A percentile compares a stretch with the other conserved stretches of the same genome.
Conservation (phyloP, 2,113 vertebrate genomes). For the Chaetodon auriga region DNA sequence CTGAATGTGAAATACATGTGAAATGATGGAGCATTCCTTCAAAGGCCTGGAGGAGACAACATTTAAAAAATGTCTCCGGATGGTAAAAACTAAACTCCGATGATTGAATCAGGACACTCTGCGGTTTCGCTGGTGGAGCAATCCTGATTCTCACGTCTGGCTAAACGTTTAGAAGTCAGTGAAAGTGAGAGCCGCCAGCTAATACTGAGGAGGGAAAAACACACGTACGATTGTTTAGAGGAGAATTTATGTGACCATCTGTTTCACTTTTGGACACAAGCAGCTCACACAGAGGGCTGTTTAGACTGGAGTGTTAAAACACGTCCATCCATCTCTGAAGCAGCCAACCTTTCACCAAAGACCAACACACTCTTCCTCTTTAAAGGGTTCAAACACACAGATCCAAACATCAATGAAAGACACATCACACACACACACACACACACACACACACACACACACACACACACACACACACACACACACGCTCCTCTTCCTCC, state of each 20-base stretch:
- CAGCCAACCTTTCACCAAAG: slow-evolving; percentile 36
- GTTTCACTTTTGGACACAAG: not conserved
- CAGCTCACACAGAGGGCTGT: not conserved
- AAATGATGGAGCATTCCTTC: too few relatives aligned
- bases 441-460: slow-evolving; percentile 55
- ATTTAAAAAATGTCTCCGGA: too few relatives aligned
- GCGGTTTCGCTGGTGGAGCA: not conserved
- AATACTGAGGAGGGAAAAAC: not conserved
- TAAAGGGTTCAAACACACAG: slow-evolving; percentile 71
- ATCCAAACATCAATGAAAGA: slow-evolving; percentile 69
- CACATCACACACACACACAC: slow-evolving; percentile 38
- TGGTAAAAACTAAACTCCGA: not conserved
- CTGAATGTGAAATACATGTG: too few relatives aligned
- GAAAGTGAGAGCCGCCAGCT: not conserved
- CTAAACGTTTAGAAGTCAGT: not conserved
- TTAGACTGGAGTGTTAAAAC: not conserved
- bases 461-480: slow-evolving; percentile 58
- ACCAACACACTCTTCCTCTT: slow-evolving; percentile 41
- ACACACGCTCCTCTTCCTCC: not conserved
- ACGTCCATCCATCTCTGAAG: not conserved
- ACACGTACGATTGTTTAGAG: not conserved
- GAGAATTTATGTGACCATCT: not conserved
- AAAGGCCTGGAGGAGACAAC: too few relatives aligned
- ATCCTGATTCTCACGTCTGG: not conserved
- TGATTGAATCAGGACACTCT: too few relatives aligned